Evolutionary conservation across 2,797 vertebrate genomes (phyloP).

Genomic region (Sebastes nivosus): DNA sequence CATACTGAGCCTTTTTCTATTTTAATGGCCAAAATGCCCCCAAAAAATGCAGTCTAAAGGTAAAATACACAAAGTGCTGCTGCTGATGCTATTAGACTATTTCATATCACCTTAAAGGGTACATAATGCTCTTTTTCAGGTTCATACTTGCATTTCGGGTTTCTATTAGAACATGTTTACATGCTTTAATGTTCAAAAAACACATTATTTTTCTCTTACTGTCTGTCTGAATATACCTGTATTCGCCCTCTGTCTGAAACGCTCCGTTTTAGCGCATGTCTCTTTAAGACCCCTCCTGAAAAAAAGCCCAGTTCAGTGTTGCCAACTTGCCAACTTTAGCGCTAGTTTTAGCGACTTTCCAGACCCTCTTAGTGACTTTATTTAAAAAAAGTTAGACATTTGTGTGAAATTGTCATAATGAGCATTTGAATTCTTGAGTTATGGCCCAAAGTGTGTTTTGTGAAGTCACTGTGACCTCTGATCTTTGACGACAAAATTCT

Average conservation of each 20-base stretch:
- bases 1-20: not conserved
- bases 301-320: too few relatives aligned
- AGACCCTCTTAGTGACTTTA: too few relatives aligned
- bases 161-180: not conserved
- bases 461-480: too few relatives aligned
- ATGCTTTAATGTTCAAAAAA: not conserved
- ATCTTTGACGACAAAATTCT: too few relatives aligned
- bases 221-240: not conserved
- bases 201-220: not conserved
- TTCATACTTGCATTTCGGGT: not conserved
- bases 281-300: too few relatives aligned
- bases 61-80: not conserved
- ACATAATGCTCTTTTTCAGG: not conserved
- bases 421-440: too few relatives aligned
- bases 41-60: rapidly evolving
- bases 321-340: rapidly evolving
- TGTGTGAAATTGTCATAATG: too few relatives aligned
- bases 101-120: not conserved
- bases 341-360: too few relatives aligned
- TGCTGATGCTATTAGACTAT: not conserved
- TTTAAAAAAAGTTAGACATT: too few relatives aligned
- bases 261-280: too few relatives aligned
- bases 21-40: not conserved
- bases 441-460: too few relatives aligned
- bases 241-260: not conserved